Percentiles rank a stretch among this genome's conserved stretches.
Evolutionary conservation across 2,888 invertebrate species (phyloP).

Genomic region (Euzetes globulus): DNA sequence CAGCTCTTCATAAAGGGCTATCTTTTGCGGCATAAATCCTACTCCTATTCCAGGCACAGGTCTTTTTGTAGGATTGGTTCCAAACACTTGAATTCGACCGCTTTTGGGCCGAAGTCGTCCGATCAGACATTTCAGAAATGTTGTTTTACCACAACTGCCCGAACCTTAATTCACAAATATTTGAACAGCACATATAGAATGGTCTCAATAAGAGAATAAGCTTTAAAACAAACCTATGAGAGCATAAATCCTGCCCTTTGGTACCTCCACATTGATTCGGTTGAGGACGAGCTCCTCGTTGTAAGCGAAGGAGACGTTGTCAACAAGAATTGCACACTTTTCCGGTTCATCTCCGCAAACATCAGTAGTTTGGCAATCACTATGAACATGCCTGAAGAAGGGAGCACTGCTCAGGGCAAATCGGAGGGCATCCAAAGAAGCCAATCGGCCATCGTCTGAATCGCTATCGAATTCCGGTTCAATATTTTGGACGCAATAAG

Average conservation of each 20-base stretch:
- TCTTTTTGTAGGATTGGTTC: neutral
- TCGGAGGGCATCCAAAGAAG: conserved; percentile 31
- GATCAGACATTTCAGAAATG: conserved; percentile 46
- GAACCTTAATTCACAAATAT: too few relatives aligned
- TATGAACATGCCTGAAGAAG: conserved; percentile 15
- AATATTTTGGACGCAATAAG: neutral
- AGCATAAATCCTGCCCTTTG: conserved; percentile 31
- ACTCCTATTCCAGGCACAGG: conserved; percentile 26
- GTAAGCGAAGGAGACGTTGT: conserved; percentile 9
- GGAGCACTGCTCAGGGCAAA: conserved; percentile 30
- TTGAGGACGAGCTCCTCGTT: neutral
- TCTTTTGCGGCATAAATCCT: conserved; percentile 29
- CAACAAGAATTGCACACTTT: conserved; percentile 30
- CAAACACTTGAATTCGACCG: conserved; percentile 63
- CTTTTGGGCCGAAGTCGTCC: conserved; percentile 74
- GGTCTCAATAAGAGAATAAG: too few relatives aligned
- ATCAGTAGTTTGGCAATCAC: neutral
- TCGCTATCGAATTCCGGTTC: neutral
- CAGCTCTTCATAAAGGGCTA: conserved; percentile 23
- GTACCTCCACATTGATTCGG: conserved; percentile 17
- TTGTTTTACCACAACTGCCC: conserved; percentile 20
- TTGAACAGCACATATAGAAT: too few relatives aligned
- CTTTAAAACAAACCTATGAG: conserved; percentile 11
- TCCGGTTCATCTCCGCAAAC: neutral
- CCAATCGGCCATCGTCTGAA: conserved; percentile 30